Conservation (phyloP, 2,888 invertebrate genomes). For the Cryptosula pallasiana region DNA sequence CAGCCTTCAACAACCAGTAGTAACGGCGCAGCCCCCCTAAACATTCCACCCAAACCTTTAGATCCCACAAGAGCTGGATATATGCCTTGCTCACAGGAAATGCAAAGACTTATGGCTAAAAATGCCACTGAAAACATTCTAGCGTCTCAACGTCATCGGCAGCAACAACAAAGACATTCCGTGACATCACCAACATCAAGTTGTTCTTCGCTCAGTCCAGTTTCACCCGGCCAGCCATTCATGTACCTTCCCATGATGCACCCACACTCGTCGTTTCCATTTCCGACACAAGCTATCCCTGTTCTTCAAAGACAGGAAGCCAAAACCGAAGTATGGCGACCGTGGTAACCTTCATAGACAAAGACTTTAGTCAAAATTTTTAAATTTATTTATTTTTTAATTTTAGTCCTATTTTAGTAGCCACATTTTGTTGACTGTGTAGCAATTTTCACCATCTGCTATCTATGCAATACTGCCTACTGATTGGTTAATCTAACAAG, state of each 20-base stretch:
- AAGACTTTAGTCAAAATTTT: too few relatives aligned
- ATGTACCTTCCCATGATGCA: slow-evolving; percentile 6
- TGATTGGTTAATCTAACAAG: neutral
- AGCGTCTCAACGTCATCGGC: neutral
- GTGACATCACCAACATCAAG: neutral
- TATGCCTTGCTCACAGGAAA: slow-evolving; percentile 8
- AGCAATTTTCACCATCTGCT: too few relatives aligned
- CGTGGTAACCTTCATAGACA: neutral
- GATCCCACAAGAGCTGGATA: neutral
- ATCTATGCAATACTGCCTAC: neutral
- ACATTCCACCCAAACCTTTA: neutral
- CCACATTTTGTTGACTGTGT: too few relatives aligned
- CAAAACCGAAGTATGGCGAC: slow-evolving; percentile 2
- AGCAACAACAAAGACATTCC: slow-evolving; percentile 2
- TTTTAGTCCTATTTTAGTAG: too few relatives aligned
- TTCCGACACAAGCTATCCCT: neutral
- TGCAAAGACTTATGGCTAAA: slow-evolving; percentile 21
- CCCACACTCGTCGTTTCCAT: neutral
- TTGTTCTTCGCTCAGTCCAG: slow-evolving; percentile 5
- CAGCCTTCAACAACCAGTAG: neutral
- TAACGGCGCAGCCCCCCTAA: neutral
- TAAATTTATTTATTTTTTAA: neutral
- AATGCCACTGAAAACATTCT: slow-evolving; percentile 4
- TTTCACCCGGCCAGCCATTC: neutral
- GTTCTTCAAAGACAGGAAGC: neutral